Evolutionary conservation across 2,113 vertebrate genomes (phyloP).

Genomic region (Rhizomys pruinosus): DNA sequence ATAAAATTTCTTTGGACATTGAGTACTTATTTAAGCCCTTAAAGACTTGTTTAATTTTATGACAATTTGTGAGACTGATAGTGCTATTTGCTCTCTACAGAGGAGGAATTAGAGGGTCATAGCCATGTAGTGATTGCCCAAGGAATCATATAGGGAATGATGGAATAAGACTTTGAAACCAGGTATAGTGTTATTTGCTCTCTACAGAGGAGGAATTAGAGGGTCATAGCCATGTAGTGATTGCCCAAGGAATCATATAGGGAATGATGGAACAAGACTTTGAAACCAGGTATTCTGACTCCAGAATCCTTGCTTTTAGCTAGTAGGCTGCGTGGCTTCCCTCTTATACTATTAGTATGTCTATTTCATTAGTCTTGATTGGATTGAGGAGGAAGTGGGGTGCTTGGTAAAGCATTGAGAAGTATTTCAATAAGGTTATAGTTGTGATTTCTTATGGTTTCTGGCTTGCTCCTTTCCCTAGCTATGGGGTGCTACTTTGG

Average conservation of each 20-base stretch:
- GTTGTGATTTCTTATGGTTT: background rate
- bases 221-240: background rate
- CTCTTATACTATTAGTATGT: background rate
- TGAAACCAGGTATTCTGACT: background rate
- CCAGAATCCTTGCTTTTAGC: background rate
- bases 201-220: slow-evolving; percentile 52
- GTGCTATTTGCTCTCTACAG: slow-evolving; percentile 54
- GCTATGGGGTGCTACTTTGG: slow-evolving; percentile 96
- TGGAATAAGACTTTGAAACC: background rate
- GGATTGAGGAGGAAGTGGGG: background rate
- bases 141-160: background rate
- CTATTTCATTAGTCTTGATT: background rate
- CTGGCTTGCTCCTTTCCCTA: slow-evolving; percentile 76
- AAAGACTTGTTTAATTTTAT: background rate
- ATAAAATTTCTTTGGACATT: background rate
- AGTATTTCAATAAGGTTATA: background rate
- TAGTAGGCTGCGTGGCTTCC: background rate
- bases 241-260: background rate
- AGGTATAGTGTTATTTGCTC: background rate
- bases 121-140: background rate
- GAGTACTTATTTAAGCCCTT: background rate
- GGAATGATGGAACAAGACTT: background rate
- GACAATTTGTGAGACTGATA: background rate
- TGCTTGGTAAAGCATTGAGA: background rate
- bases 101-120: slow-evolving; percentile 33